Evolutionary conservation across 2,797 vertebrate species (phyloP), one percentile per base, ranked within the genome.

Genomic region (Sternotherus odoratus): DNA sequence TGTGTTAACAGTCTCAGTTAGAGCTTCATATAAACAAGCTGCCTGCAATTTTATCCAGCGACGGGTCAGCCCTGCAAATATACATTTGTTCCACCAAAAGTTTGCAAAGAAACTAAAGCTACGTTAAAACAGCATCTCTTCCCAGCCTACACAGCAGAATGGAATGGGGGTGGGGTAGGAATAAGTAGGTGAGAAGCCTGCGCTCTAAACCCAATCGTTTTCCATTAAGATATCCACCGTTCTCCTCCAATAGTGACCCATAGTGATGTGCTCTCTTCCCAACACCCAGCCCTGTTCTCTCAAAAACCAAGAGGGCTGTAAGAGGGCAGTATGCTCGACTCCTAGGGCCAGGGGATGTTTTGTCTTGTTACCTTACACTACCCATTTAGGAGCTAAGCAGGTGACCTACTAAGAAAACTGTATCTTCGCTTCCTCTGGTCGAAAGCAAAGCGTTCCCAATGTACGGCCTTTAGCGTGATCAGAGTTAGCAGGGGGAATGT

Each of bases 371-470:
- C 5, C 57, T 57, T 82, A 72, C 93, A 53, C 1, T 24, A 87
- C 92, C 36, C 86, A 89, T 91, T 92, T 49, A 86, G 86, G 86
- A 92, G 96, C 85, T 77, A 83, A 57, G 79, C 91, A 87, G 90
- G 51, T 51, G 81, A 92, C 79, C 87, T 78, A 12, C 87, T 82
- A 48, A 78, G n/a, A 69, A 46, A 75, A 75, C 13, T 74, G 39
- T 28, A 74, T 16, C 39, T 43, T 7, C 11, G 7, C 13, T 48
- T 46, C 43, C 13, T 53, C 7, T 48, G 43, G 13, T 30, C 17
- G 26, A 46, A 8, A 26, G 43, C 8, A 26, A 28, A 75, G 12
- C 39, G 8, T 46, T 6, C 26, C 39, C 24, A 46, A 15, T 21
- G 17, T 19, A 12, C 6, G 10, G 66, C 36, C 66, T 39, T 69